These are phyloP conservation scores for Halichondria panicea DNA, from an alignment of 37 sponge, comb jelly and placozoan genomes.

Conservation along the genomic window DNA sequence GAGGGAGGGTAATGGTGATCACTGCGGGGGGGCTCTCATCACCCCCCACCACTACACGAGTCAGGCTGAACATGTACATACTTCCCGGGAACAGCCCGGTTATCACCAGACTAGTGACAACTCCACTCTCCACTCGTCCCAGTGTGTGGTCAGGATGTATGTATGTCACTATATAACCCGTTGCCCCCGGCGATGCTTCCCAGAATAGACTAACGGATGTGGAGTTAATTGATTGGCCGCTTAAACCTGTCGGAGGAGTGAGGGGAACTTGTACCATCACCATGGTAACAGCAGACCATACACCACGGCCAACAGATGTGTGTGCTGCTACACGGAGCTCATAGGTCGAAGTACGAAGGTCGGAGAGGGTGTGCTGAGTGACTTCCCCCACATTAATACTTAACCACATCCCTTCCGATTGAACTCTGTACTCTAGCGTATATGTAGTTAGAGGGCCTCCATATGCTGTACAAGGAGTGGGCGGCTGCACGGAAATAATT, in stretches of 20 bases:
- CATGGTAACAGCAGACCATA: neutral
- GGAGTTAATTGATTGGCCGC: conserved; percentile 13
- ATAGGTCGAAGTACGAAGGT: conserved; percentile 1
- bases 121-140: too few species aligned
- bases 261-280: neutral
- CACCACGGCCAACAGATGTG: conserved; percentile 26
- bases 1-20: too few species aligned
- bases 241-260: neutral
- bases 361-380: neutral
- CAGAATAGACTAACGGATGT: conserved; percentile 1
- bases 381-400: neutral
- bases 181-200: neutral
- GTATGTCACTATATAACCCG: neutral
- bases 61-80: too few species aligned
- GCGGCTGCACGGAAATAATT: neutral
- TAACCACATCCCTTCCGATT: neutral
- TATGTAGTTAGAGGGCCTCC: conserved; percentile 35
- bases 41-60: too few species aligned
- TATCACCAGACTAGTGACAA: too few species aligned
- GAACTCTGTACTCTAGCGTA: conserved; percentile 9
- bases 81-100: too few species aligned
- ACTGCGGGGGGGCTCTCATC: too few species aligned
- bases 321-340: conserved; percentile 17
- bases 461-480: neutral
- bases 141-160: too few species aligned